Evolutionary conservation across 2,113 vertebrate genomes (phyloP).

Genomic region (Elgaria multicarinata): DNA sequence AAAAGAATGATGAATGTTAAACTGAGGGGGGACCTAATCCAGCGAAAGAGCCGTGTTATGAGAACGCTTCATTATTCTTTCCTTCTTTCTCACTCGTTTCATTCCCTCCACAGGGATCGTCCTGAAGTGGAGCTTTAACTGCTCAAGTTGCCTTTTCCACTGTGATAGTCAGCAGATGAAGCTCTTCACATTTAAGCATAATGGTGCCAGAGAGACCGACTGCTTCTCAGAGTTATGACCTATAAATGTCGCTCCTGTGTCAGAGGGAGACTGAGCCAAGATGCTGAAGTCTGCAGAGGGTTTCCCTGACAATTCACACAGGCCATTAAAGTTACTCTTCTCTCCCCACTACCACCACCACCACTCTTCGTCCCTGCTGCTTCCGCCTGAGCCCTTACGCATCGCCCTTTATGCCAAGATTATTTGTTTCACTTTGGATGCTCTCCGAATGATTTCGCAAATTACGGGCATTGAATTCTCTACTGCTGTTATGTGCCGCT

Average conservation of each 20-base stretch:
- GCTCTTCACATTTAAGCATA: slow-evolving; percentile 77
- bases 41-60: slow-evolving; percentile 61
- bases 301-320: slow-evolving; percentile 84
- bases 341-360: slow-evolving; percentile 38
- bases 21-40: slow-evolving; percentile 60
- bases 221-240: slow-evolving; percentile 76
- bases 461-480: slow-evolving; percentile 20
- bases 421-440: slow-evolving; percentile 67
- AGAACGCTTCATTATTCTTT: slow-evolving; percentile 74
- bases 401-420: slow-evolving; percentile 45
- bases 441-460: slow-evolving; percentile 44
- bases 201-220: slow-evolving; percentile 79
- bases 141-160: slow-evolving; percentile 77
- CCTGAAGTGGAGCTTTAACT: slow-evolving; percentile 75
- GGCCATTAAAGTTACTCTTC: slow-evolving; percentile 87
- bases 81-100: slow-evolving; percentile 63
- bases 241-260: slow-evolving; percentile 77
- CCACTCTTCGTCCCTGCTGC: not conserved
- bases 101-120: slow-evolving; percentile 66
- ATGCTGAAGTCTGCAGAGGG: slow-evolving; percentile 77
- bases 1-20: slow-evolving; percentile 33
- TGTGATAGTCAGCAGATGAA: slow-evolving; percentile 79
- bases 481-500: not conserved
- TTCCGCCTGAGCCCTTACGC: slow-evolving; percentile 49
- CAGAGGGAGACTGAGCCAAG: slow-evolving; percentile 68